Percentiles rank a stretch among this genome's conserved stretches.
These are phyloP conservation scores for Aphis craccivora DNA, from an alignment of 1,140 invertebrate species.

Conservation along the genomic window DNA sequence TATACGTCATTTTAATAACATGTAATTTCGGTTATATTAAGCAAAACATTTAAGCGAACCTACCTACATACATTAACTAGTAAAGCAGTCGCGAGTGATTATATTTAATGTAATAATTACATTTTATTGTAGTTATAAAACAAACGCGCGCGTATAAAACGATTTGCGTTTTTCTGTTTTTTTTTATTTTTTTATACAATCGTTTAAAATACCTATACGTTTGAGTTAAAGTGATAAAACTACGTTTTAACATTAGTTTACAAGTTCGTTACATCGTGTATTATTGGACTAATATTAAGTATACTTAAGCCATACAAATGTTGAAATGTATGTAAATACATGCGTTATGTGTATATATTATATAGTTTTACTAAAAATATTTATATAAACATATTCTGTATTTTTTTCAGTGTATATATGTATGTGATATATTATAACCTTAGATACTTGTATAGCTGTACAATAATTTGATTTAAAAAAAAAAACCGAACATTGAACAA, in stretches of 20 bases:
- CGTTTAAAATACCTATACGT: not conserved
- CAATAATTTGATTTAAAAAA: not conserved
- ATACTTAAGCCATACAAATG: not conserved
- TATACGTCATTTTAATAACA: no score
- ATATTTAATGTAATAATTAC: not conserved
- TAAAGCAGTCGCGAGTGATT: not conserved
- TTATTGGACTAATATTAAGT: not conserved
- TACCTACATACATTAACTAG: no score
- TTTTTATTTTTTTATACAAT: not conserved
- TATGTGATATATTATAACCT: not conserved
- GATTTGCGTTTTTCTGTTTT: not conserved
- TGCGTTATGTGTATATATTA: not conserved
- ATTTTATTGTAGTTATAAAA: no score
- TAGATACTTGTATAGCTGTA: not conserved
- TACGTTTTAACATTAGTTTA: not conserved
- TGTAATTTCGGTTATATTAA: not conserved
- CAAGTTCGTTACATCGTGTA: not conserved
- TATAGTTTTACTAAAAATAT: not conserved
- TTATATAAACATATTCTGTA: not conserved
- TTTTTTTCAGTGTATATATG: not conserved
- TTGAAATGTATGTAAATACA: not conserved
- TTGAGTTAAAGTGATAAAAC: not conserved
- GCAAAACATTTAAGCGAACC: no score
- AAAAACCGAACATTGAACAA: not conserved
- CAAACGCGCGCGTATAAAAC: not conserved